Conservation (phyloP, 2,888 invertebrate genomes). For the Acholoe squamosa region DNA sequence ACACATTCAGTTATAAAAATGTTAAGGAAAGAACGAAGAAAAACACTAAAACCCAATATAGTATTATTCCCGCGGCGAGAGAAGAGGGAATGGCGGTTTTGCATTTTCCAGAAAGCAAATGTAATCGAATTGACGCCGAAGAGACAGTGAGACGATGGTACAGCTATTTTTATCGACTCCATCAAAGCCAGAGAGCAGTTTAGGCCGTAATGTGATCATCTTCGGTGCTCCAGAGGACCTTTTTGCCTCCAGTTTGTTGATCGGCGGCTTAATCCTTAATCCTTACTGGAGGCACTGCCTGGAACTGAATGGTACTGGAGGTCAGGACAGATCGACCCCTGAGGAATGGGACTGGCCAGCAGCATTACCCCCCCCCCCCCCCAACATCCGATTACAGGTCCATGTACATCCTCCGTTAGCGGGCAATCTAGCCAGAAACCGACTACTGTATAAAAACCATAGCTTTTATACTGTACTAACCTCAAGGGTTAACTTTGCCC, state of each 20-base stretch:
- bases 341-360: neutral
- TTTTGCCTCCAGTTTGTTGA: conserved; percentile 46
- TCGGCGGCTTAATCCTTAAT: conserved; percentile 45
- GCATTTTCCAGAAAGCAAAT: neutral
- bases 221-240: neutral
- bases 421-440: too few species aligned
- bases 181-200: neutral
- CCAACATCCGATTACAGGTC: neutral
- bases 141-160: neutral
- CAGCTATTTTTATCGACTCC: neutral
- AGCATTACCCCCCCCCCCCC: neutral
- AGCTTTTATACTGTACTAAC: too few species aligned
- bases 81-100: neutral
- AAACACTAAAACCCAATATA: neutral
- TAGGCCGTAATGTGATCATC: conserved; percentile 31
- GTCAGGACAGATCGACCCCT: neutral
- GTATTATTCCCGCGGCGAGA: neutral
- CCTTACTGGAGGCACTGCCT: conserved; percentile 19
- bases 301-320: neutral
- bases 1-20: neutral
- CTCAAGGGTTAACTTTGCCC: too few species aligned
- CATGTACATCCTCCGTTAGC: too few species aligned
- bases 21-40: neutral
- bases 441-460: too few species aligned
- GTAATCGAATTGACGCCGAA: conserved; percentile 14